Evolutionary conservation across 2,113 vertebrate species (phyloP).

Genomic region (Cyphomyrus plagiostoma): DNA sequence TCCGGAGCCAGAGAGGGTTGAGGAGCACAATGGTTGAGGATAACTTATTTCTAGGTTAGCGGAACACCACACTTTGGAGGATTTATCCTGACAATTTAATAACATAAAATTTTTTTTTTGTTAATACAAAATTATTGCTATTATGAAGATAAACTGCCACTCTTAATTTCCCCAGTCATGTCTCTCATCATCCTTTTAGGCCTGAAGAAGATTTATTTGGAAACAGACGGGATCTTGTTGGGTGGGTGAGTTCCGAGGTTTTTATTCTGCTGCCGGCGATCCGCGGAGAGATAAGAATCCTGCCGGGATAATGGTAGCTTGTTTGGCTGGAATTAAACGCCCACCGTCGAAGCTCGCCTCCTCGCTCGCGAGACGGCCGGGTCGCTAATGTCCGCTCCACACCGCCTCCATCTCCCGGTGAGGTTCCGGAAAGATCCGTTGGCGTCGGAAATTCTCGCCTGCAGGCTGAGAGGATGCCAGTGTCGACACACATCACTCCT

Average conservation of each 20-base stretch:
- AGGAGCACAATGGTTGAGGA: not conserved
- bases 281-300: not conserved
- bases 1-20: not conserved
- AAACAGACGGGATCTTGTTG: slow-evolving; percentile 3
- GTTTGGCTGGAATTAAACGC: slow-evolving; percentile 27
- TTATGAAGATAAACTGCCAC: slow-evolving; percentile 10
- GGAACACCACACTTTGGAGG: not conserved
- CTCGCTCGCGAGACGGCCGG: not conserved
- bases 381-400: not conserved
- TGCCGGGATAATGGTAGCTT: slow-evolving; percentile 10
- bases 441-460: not conserved
- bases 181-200: not conserved
- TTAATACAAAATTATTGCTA: slow-evolving; percentile 16
- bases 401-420: not conserved
- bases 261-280: slow-evolving; percentile 3
- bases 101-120: not conserved
- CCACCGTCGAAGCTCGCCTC: slow-evolving; percentile 11
- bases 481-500: not conserved
- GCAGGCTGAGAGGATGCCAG: not conserved
- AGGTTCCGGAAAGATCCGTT: not conserved
- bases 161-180: slow-evolving; percentile 7
- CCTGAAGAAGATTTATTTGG: not conserved
- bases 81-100: slow-evolving; percentile 20
- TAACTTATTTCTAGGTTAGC: slow-evolving; percentile 12
- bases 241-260: not conserved